phyloP scores from a whole-genome alignment of 2,797 vertebrate genomes.

The Vultur gryphus region DNA sequence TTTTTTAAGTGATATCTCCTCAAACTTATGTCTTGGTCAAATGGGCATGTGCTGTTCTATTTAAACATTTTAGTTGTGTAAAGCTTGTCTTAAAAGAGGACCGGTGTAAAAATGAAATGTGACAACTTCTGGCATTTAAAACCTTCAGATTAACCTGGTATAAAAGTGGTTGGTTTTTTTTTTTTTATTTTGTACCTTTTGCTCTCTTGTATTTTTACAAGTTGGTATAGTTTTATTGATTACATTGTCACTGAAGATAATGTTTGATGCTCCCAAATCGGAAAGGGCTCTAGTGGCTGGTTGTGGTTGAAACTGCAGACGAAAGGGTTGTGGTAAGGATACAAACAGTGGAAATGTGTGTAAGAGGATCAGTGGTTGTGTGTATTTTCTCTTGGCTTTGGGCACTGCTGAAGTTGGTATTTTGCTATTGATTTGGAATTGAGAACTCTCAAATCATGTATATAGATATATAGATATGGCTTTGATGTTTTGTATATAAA shows the following conservation, averaged over 20 bases:
- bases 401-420: background rate
- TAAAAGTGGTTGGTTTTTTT: background rate
- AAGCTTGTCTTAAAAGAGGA: background rate
- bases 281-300: slow-evolving; percentile 69
- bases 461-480: background rate
- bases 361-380: slow-evolving; percentile 73
- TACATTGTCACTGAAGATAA: slow-evolving; percentile 72
- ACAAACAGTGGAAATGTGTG: slow-evolving; percentile 72
- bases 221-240: slow-evolving; percentile 76
- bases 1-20: background rate
- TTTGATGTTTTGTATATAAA: background rate
- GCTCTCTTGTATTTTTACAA: background rate
- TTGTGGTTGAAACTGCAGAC: slow-evolving; percentile 76
- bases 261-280: slow-evolving; percentile 55
- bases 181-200: background rate
- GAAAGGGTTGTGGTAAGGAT: slow-evolving; percentile 67
- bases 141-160: background rate
- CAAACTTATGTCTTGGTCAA: background rate
- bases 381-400: slow-evolving; percentile 30
- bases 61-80: background rate
- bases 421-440: background rate
- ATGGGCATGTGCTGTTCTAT: background rate
- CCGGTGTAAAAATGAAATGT: background rate
- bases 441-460: background rate
- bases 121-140: background rate